These are phyloP conservation scores for Lutraria lutraria DNA, from an alignment of 2,888 invertebrate genomes.

Conservation along the genomic window DNA sequence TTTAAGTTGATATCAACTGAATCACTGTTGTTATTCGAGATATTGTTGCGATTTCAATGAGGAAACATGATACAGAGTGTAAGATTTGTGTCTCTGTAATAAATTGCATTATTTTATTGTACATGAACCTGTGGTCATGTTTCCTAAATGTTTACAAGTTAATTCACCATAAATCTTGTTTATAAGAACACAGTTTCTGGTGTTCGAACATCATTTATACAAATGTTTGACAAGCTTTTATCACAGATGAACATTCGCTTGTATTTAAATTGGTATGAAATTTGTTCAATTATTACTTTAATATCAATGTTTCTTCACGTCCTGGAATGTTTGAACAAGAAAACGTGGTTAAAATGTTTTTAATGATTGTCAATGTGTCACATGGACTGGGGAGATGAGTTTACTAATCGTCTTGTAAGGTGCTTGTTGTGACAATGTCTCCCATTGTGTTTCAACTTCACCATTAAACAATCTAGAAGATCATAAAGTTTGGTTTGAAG, in stretches of 20 bases:
- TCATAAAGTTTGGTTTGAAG: neutral
- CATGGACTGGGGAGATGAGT: neutral
- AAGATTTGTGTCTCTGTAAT: neutral
- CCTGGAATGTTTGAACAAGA: neutral
- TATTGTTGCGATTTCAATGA: no score
- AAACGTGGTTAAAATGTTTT: neutral
- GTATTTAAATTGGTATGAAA: constrained; percentile 11
- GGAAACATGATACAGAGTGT: no score
- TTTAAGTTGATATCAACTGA: no score
- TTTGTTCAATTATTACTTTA: neutral
- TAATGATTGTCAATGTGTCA: neutral
- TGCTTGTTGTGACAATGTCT: neutral
- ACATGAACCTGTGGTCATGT: constrained; percentile 1
- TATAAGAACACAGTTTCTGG: neutral
- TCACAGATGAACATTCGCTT: neutral
- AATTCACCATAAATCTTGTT: constrained; percentile 3
- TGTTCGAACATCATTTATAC: neutral
- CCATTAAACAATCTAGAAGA: neutral
- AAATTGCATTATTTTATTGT: neutral
- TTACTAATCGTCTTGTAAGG: neutral
- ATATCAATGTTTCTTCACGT: neutral
- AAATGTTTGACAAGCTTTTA: constrained; percentile 6
- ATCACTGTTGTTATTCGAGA: no score
- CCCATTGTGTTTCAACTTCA: neutral
- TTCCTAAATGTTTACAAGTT: neutral